Evolutionary conservation across 1,140 invertebrate species (phyloP).

Genomic region (Chlorops oryzae): DNA sequence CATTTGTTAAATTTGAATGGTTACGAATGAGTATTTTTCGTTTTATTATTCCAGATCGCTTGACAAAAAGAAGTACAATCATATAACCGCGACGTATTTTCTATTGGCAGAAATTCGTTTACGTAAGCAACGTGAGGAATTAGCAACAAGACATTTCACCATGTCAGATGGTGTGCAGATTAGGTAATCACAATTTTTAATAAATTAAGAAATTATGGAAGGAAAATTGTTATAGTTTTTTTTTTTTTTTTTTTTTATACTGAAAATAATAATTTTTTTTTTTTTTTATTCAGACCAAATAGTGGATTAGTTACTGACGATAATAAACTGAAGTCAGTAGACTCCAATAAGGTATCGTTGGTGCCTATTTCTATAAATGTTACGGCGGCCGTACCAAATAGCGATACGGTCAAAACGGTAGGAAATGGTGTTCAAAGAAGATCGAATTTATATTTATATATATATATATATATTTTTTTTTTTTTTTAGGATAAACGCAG

Average conservation of each 20-base stretch:
- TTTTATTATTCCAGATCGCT: constrained; percentile 60
- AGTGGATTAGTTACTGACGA: background rate
- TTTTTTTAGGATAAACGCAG: constrained; percentile 49
- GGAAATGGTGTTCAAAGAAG: no score
- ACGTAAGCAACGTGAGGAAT: constrained; percentile 63
- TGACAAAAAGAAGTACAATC: constrained; percentile 95
- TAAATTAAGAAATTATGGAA: no score
- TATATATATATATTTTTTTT: background rate
- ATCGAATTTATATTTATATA: constrained; percentile 6
- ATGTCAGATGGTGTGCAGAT: no score
- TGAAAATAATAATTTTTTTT: constrained; percentile 5
- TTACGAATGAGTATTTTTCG: background rate
- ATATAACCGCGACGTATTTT: constrained; percentile 98
- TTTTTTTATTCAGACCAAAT: constrained; percentile 1
- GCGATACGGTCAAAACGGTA: no score
- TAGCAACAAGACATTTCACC: constrained; percentile 50
- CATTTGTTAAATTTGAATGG: background rate
- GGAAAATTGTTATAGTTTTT: no score
- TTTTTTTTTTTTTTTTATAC: constrained; percentile 37
- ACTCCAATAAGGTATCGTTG: no score
- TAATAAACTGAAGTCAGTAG: no score
- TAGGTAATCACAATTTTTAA: no score
- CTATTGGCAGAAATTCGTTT: constrained; percentile 90
- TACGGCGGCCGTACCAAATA: no score
- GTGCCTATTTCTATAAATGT: no score